Percentiles rank a stretch among this genome's conserved stretches.
phyloP scores from a whole-genome alignment of 1,140 invertebrate genomes.

The Ceratina australensis region DNA sequence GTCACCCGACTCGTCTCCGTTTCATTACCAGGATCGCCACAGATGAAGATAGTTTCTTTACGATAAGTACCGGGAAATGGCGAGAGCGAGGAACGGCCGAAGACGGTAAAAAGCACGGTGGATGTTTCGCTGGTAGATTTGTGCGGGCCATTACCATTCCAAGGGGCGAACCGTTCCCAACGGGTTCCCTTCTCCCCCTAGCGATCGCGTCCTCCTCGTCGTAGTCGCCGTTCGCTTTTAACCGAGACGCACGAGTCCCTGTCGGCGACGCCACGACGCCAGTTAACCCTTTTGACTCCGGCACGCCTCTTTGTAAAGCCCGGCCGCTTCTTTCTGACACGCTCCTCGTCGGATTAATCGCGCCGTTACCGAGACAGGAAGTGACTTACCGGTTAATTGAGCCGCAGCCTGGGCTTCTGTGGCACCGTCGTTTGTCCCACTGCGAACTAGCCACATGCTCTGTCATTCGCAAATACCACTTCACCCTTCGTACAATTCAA shows the following conservation, averaged over 20 bases:
- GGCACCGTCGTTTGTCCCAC: background rate
- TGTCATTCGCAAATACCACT: too few relatives aligned
- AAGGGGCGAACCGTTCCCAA: background rate
- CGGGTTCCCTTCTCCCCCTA: background rate
- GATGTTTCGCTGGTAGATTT: too few relatives aligned
- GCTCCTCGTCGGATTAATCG: constrained; percentile 14
- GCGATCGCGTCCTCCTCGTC: too few relatives aligned
- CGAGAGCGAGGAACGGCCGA: too few relatives aligned
- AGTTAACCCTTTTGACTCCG: constrained; percentile 29
- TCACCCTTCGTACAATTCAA: too few relatives aligned
- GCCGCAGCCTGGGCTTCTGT: background rate
- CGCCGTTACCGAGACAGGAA: constrained; percentile 12
- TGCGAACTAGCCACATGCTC: too few relatives aligned
- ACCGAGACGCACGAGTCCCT: background rate
- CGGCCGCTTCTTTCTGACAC: constrained; percentile 11
- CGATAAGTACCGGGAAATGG: constrained; percentile 25
- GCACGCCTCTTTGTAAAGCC: constrained; percentile 1
- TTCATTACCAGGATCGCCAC: constrained; percentile 16
- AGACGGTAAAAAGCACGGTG: too few relatives aligned
- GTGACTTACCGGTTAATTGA: constrained; percentile 23
- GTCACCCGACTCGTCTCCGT: background rate
- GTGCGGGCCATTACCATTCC: constrained; percentile 26
- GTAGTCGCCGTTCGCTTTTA: background rate
- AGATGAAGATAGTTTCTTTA: constrained; percentile 22
- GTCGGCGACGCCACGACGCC: background rate